A percentile compares a stretch with the other conserved stretches of the same genome.
Conservation (phyloP, 2,113 vertebrate genomes). For the Microcebus griseorufus region DNA sequence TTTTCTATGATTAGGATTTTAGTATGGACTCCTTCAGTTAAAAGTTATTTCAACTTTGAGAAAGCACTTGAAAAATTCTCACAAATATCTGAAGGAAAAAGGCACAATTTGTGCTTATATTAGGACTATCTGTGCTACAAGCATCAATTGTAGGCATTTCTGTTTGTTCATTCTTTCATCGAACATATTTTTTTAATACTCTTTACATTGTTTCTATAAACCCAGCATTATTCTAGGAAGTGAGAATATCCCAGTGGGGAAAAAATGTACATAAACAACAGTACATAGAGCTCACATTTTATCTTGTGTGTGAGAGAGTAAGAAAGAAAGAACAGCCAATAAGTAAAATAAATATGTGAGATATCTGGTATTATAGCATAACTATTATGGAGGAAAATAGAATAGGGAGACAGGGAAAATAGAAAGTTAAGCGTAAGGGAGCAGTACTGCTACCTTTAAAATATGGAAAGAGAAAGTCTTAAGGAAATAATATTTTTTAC, state of each 20-base stretch:
- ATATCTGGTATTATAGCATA: not conserved
- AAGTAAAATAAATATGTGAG: not conserved
- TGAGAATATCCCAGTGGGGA: not conserved
- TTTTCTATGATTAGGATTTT: not conserved
- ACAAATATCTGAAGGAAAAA: not conserved
- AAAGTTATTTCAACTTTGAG: not conserved
- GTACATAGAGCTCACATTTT: not conserved
- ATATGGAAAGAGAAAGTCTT: not conserved
- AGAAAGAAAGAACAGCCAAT: not conserved
- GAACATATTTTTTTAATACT: not conserved
- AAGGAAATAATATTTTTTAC: not conserved
- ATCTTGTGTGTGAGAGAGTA: not conserved
- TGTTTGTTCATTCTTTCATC: not conserved
- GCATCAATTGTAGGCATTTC: not conserved
- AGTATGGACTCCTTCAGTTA: not conserved
- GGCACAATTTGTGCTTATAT: not conserved
- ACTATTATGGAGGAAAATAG: not conserved
- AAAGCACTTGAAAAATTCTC: conserved; percentile 12
- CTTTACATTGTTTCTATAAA: not conserved
- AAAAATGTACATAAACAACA: not conserved
- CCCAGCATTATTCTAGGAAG: not conserved
- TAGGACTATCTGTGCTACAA: not conserved
- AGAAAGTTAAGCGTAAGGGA: not conserved
- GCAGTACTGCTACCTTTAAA: not conserved
- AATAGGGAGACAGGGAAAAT: not conserved